Evolutionary conservation across 2,113 vertebrate genomes (phyloP), one percentile per base, ranked within the genome.

Genomic region (Paedocypris sp.): DNA sequence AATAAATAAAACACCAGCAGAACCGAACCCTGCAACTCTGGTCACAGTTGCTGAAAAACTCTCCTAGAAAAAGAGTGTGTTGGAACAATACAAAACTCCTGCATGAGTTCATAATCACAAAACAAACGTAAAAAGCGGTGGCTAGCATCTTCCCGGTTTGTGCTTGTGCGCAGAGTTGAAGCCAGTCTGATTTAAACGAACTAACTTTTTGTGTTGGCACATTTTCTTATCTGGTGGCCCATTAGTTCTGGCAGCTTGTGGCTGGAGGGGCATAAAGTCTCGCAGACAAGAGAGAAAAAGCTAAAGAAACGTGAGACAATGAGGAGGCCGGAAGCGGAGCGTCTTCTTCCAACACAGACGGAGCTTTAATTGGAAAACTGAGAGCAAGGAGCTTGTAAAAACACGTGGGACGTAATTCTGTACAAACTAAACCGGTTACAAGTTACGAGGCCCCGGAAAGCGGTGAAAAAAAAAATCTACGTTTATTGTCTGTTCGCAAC

Each of bases 131-230:
- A 47, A 47, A 67, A 74, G 72, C 67, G 76, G 67, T 32, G 76
- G 71, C 72, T 80, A 77, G 77, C 68, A 73, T 69, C 74, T 51
- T 65, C 47, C 66, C 69, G 70, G 57, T 57, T 83, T 83, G 82
- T 86, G 83, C 82, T 84, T 81, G 67, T 76, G 45, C 71, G 66
- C 64, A 56, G 38, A 56, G 56, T 41, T 38, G 51, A 48, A 38
- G 67, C 48, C 42, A 31, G 11, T n/a, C 33, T 13, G 58, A 29
- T 47, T 38, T 48, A 50, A 60, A 3, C 51, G 39, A 64, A 41
- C 41, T 23, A 5, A 36, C 26, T 23, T 7, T 13, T 51, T 48
- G 29, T 19, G 10, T 32, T 23, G 29, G 25, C 16, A 20, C 29
- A 16, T 43, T 25, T 25, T 9, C 52, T 64, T 57, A 11, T 58